Conservation (phyloP, 1,140 invertebrate species). For the Centruroides vittatus region DNA sequence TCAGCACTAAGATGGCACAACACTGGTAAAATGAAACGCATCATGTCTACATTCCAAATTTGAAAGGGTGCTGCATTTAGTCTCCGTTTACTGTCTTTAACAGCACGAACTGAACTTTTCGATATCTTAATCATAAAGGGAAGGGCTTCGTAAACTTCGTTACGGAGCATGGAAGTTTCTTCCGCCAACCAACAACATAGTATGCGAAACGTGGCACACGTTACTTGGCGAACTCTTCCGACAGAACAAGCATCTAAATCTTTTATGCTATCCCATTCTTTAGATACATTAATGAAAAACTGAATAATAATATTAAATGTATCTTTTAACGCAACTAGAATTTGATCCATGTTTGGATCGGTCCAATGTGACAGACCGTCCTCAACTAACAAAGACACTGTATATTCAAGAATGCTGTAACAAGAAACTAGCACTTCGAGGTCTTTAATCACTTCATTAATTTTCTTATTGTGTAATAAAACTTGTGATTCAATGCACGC, state of each 20-base stretch:
- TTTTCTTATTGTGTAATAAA: constrained; percentile 64
- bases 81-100: constrained; percentile 36
- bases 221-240: constrained; percentile 46
- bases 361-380: constrained; percentile 63
- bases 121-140: constrained; percentile 27
- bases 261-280: constrained; percentile 8
- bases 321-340: constrained; percentile 78
- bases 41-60: constrained; percentile 42
- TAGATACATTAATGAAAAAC: constrained; percentile 47
- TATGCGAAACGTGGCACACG: constrained; percentile 66
- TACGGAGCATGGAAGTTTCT: constrained; percentile 74
- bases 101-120: constrained; percentile 28
- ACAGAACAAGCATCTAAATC: constrained; percentile 1
- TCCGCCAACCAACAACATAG: constrained; percentile 76
- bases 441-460: constrained; percentile 58
- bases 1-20: constrained; percentile 80
- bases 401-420: constrained; percentile 66
- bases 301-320: constrained; percentile 68
- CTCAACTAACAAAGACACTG: constrained; percentile 60
- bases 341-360: constrained; percentile 73
- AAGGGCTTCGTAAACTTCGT: constrained; percentile 51
- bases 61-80: constrained; percentile 42
- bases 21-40: constrained; percentile 67
- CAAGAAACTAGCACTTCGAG: constrained; percentile 53
- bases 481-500: constrained; percentile 82